These are phyloP conservation scores for Corythoichthys intestinalis DNA, from an alignment of 2,113 vertebrate genomes.

Conservation along the genomic window DNA sequence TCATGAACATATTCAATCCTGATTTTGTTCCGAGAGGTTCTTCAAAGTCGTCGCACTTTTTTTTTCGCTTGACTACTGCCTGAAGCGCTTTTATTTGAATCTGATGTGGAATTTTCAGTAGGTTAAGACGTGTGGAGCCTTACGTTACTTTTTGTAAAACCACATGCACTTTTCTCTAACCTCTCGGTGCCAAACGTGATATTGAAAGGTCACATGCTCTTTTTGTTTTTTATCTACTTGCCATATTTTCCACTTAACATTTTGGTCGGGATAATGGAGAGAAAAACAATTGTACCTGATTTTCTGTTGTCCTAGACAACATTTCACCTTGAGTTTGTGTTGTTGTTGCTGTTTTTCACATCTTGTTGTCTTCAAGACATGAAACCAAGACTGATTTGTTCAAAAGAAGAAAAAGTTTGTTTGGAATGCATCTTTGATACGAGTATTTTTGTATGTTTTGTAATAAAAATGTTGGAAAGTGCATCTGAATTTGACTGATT, in stretches of 20 bases:
- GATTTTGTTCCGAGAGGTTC: background rate
- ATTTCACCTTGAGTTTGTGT: slow-evolving; percentile 28
- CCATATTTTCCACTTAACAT: slow-evolving; percentile 27
- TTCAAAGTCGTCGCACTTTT: slow-evolving; percentile 56
- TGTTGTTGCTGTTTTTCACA: slow-evolving; percentile 7
- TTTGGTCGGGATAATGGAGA: slow-evolving; percentile 10
- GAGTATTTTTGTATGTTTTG: slow-evolving; percentile 66
- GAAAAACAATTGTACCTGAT: background rate
- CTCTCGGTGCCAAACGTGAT: slow-evolving; percentile 35
- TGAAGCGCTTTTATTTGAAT: slow-evolving; percentile 8
- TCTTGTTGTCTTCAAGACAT: slow-evolving; percentile 13
- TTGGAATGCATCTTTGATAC: slow-evolving; percentile 41
- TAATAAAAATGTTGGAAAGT: slow-evolving; percentile 45
- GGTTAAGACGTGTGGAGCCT: slow-evolving; percentile 2
- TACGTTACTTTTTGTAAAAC: slow-evolving; percentile 3
- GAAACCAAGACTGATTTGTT: slow-evolving; percentile 44
- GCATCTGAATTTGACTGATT: too few species aligned
- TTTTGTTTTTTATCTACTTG: background rate
- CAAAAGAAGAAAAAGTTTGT: slow-evolving; percentile 9
- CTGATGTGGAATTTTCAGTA: slow-evolving; percentile 8
- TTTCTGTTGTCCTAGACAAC: slow-evolving; percentile 35
- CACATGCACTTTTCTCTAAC: slow-evolving; percentile 14
- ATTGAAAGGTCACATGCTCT: background rate
- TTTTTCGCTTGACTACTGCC: slow-evolving; percentile 43
- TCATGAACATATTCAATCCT: slow-evolving; percentile 2